A percentile compares a stretch with the other conserved stretches of the same genome.
phyloP scores from a whole-genome alignment of 1,140 invertebrate species.

The Ceratina calcarata region DNA sequence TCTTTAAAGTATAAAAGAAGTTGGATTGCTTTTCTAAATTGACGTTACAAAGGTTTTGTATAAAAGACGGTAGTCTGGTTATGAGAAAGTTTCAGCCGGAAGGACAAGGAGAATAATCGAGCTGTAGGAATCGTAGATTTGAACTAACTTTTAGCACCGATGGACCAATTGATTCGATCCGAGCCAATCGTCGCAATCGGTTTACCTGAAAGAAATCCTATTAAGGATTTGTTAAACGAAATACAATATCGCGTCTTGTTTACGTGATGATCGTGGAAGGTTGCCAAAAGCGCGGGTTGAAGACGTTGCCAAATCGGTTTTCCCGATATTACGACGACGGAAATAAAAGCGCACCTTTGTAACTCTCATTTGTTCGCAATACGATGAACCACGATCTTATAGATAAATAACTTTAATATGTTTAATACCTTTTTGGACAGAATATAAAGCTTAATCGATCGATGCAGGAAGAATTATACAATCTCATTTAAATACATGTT shows the following conservation, averaged over 20 bases:
- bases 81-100: too few relatives aligned
- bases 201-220: conserved; percentile 45
- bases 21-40: too few relatives aligned
- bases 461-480: too few relatives aligned
- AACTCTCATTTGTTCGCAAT: conserved; percentile 11
- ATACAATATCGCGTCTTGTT: conserved; percentile 57
- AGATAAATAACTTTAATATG: too few relatives aligned
- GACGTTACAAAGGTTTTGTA: too few relatives aligned
- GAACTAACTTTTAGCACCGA: not conserved
- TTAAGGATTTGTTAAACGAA: conserved; percentile 53
- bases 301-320: conserved; percentile 56
- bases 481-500: too few relatives aligned
- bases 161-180: not conserved
- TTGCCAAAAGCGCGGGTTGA: conserved; percentile 39
- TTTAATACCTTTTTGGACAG: too few relatives aligned
- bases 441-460: too few relatives aligned
- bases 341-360: conserved; percentile 53
- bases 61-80: too few relatives aligned
- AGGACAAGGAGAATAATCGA: too few relatives aligned
- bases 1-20: too few relatives aligned
- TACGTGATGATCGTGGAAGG: conserved; percentile 50
- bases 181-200: conserved; percentile 9
- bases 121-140: not conserved
- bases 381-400: too few relatives aligned
- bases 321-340: conserved; percentile 40